Evolutionary conservation across 2,113 vertebrate species (phyloP).

Genomic region (Mormyrus lacerda): DNA sequence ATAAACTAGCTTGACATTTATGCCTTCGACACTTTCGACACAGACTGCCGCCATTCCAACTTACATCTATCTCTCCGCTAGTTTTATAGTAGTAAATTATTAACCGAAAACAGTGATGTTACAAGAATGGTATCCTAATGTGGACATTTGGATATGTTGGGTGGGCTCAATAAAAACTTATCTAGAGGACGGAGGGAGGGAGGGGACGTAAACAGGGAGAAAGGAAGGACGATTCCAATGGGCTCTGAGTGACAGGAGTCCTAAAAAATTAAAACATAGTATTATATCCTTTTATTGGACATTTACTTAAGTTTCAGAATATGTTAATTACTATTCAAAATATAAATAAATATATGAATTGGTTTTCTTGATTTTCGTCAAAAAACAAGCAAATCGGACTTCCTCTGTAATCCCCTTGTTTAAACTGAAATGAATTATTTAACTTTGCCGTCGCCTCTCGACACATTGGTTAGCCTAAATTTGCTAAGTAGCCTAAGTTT

Average conservation of each 20-base stretch:
- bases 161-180: neutral
- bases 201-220: neutral
- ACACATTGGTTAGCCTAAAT: neutral
- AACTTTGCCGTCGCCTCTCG: neutral
- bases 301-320: neutral
- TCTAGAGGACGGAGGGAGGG: neutral
- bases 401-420: neutral
- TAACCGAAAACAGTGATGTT: neutral
- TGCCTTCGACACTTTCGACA: neutral
- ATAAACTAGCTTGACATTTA: neutral
- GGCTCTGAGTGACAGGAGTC: neutral
- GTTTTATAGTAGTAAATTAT: neutral
- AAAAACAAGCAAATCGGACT: neutral
- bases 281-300: neutral
- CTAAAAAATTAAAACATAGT: neutral
- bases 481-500: neutral
- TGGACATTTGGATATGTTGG: neutral
- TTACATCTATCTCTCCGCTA: neutral
- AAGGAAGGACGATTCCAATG: neutral
- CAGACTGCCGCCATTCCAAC: neutral
- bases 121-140: neutral
- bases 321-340: neutral
- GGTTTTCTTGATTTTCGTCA: neutral
- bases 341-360: neutral
- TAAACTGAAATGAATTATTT: neutral